Base-by-base conservation (phyloP, 2,888 invertebrate genomes). In the Drepana falcataria region DNA sequence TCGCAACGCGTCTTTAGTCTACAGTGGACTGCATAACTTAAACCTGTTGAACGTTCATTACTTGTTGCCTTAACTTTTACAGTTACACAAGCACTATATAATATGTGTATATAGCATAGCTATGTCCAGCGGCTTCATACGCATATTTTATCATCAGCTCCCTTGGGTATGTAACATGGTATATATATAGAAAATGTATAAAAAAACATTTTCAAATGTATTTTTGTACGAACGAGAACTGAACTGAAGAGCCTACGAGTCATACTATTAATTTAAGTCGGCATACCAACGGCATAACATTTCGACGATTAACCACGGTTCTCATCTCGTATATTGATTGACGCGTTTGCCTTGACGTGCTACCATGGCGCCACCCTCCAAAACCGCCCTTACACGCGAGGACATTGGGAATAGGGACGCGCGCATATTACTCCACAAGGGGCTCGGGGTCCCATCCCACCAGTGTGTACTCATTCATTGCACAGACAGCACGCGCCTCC, bases 321-420 rank as follows among this genome's bases (percentile, higher is more conserved):
- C 79, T 82, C 83, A 84, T 90, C 87, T 83, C 81, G 82, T 81
- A 87, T 91, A 91, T 91, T 91, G 90, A 91, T 91, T 90, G 89
- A 89, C 84, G 84, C 81, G 78, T 80, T 21, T 78, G 81, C 81
- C 81, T 83, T 84, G 81, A 79, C 79, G 80, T 75, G 79, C 77
- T 80, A 75, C 85, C 71, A 84, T 79, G 81, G 83, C 84, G 85
- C 86, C 89, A 88, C 88, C 90, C 91, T 79, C 77, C 75, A 67
- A 79, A 82, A 69, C 86, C 84, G 81, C 87, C 91, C 87, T 83
- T 85, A 79, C 73, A 85, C 79, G 78, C 86, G 87, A 88, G 89
- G 85, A 85, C 86, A 82, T 75, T 81, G 85, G 88, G 89, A 88
- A 85, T 76, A 87, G 87, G 89, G 87, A 87, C 83, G 84, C 85